Conservation (phyloP, 2,797 vertebrate genomes). For the Crenuchus spilurus region DNA sequence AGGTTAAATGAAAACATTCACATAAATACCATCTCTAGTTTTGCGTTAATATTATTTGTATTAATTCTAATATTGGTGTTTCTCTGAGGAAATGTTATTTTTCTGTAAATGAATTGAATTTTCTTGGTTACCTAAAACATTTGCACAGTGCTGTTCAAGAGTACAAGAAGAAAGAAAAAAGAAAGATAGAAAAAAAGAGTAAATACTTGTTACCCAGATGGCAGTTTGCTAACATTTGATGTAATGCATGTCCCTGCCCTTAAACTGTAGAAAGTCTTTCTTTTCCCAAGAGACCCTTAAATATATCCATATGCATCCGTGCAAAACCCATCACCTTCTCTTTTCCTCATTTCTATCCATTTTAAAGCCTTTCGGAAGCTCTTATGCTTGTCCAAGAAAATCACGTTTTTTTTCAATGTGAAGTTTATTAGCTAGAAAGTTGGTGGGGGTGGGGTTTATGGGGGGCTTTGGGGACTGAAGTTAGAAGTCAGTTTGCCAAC, state of each 20-base stretch:
- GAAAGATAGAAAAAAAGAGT: no score
- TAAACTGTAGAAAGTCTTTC: slow-evolving; percentile 7
- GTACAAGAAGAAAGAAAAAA: no score
- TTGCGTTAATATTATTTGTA: no score
- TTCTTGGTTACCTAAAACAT: no score
- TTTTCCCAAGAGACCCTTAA: slow-evolving; percentile 36
- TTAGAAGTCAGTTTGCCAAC: slow-evolving; percentile 30
- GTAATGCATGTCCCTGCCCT: neutral
- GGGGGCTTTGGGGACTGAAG: neutral
- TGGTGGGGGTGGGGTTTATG: slow-evolving; percentile 4
- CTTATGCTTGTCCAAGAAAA: slow-evolving; percentile 55
- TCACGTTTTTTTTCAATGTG: slow-evolving; percentile 43
- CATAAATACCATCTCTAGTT: no score
- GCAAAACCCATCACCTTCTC: slow-evolving; percentile 11
- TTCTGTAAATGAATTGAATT: no score
- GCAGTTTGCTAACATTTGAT: neutral
- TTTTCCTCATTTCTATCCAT: slow-evolving; percentile 37
- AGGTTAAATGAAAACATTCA: no score
- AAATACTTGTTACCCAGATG: neutral
- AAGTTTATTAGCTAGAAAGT: slow-evolving; percentile 52
- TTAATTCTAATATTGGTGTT: no score
- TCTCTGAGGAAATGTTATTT: no score
- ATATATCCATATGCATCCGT: slow-evolving; percentile 49
- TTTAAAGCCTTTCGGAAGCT: slow-evolving; percentile 54
- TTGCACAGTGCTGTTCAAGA: no score